Conservation (phyloP, 2,113 vertebrate species). For the Caranx melampygus region DNA sequence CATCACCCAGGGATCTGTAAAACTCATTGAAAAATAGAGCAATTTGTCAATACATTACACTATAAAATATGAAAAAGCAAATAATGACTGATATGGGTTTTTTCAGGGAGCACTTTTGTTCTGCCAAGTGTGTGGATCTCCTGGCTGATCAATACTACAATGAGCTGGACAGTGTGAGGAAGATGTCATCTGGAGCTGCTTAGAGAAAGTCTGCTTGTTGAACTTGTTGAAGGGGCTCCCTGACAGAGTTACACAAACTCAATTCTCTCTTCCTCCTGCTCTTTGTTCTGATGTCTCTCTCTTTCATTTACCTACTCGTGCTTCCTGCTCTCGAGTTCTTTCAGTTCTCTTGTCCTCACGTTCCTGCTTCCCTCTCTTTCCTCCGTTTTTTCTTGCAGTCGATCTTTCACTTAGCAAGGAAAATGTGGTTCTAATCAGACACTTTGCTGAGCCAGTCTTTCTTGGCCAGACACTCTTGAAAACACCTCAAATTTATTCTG, state of each 20-base stretch:
- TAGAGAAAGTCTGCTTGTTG: constrained; percentile 61
- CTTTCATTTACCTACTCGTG: constrained; percentile 31
- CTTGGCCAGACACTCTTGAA: constrained; percentile 55
- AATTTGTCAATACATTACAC: constrained; percentile 53
- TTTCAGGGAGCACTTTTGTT: constrained; percentile 39
- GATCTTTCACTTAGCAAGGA: constrained; percentile 30
- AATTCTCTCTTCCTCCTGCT: constrained; percentile 41
- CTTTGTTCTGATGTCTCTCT: constrained; percentile 34
- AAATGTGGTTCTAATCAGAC: constrained; percentile 66
- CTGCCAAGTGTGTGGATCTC: constrained; percentile 27
- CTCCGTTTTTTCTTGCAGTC: constrained; percentile 32
- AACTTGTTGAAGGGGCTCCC: constrained; percentile 67
- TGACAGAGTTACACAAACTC: constrained; percentile 68
- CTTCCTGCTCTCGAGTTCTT: constrained; percentile 31
- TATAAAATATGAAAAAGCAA: constrained; percentile 47
- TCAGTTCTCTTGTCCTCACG: constrained; percentile 26
- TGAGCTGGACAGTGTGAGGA: constrained; percentile 47
- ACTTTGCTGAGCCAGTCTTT: constrained; percentile 49
- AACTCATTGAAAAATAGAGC: constrained; percentile 12
- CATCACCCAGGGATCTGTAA: constrained; percentile 16
- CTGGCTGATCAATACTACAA: constrained; percentile 41
- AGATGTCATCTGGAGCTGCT: constrained; percentile 74
- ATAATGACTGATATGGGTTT: constrained; percentile 41
- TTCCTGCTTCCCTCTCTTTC: constrained; percentile 18
- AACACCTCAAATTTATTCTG: constrained; percentile 37